A percentile compares a stretch with the other conserved stretches of the same genome.
Conservation (phyloP, 2,113 vertebrate genomes). For the Indri indri region DNA sequence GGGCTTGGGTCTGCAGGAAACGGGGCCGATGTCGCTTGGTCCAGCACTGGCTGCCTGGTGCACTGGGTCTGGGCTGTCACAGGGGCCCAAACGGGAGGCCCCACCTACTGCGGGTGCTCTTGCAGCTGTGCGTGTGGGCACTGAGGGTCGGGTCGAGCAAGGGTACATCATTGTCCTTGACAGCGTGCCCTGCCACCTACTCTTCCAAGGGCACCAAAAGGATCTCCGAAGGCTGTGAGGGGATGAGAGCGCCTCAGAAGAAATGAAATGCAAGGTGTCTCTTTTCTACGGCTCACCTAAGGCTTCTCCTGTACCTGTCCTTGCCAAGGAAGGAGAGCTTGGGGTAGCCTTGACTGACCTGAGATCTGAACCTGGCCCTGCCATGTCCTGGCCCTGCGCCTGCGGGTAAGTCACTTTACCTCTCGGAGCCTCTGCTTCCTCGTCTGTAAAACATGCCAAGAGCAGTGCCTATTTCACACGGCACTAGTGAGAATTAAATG, state of each 20-base stretch:
- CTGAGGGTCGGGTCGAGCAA: neutral
- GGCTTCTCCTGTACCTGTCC: neutral
- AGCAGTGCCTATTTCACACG: neutral
- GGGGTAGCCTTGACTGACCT: neutral
- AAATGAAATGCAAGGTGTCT: neutral
- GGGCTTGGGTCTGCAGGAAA: neutral
- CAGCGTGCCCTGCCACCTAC: neutral
- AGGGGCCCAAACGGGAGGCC: no score
- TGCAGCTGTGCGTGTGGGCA: neutral
- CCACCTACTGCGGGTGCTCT: no score
- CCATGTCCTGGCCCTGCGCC: neutral
- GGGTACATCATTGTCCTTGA: neutral
- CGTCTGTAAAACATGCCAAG: neutral
- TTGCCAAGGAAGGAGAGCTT: neutral
- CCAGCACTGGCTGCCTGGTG: neutral
- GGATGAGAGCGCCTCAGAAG: neutral
- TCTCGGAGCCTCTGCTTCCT: neutral
- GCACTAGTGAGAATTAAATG: neutral
- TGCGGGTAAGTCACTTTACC: neutral
- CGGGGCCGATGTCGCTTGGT: rapidly evolving
- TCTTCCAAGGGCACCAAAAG: neutral
- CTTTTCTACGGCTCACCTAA: neutral
- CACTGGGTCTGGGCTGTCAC: neutral
- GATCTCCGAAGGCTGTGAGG: neutral
- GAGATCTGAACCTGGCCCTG: neutral